phyloP scores from a whole-genome alignment of 2,888 invertebrate species.

The Lysandra coridon region DNA sequence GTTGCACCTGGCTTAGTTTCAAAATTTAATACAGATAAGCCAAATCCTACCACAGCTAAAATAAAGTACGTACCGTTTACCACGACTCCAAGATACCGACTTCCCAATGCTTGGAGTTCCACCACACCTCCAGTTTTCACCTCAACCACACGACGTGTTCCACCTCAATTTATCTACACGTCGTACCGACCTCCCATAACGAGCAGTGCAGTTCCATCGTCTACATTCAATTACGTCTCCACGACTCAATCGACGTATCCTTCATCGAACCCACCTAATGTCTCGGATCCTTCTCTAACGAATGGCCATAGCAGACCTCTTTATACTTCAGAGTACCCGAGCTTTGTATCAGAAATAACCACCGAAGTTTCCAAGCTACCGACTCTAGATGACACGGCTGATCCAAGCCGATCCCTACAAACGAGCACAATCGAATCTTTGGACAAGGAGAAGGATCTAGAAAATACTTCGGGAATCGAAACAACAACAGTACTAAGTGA shows the following conservation, averaged over 20 bases:
- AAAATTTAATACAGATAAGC: background rate
- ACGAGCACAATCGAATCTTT: background rate
- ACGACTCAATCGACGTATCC: background rate
- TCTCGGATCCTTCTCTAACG: background rate
- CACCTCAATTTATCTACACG: background rate
- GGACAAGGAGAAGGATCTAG: background rate
- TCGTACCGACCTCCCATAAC: background rate
- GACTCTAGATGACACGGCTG: background rate
- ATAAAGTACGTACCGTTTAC: background rate
- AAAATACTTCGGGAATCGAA: background rate
- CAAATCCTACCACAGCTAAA: background rate
- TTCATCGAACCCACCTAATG: background rate
- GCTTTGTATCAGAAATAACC: background rate
- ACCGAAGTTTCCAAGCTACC: background rate
- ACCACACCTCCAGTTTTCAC: background rate
- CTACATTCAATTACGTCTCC: background rate
- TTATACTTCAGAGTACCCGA: background rate
- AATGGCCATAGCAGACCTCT: background rate
- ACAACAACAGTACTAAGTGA: background rate
- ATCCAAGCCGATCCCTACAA: background rate
- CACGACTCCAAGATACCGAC: background rate
- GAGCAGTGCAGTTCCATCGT: background rate
- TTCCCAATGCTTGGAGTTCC: background rate
- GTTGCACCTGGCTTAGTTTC: background rate
- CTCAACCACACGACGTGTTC: background rate